Conservation (phyloP, 2,113 vertebrate genomes). For the Cyanoliseus patagonus region DNA sequence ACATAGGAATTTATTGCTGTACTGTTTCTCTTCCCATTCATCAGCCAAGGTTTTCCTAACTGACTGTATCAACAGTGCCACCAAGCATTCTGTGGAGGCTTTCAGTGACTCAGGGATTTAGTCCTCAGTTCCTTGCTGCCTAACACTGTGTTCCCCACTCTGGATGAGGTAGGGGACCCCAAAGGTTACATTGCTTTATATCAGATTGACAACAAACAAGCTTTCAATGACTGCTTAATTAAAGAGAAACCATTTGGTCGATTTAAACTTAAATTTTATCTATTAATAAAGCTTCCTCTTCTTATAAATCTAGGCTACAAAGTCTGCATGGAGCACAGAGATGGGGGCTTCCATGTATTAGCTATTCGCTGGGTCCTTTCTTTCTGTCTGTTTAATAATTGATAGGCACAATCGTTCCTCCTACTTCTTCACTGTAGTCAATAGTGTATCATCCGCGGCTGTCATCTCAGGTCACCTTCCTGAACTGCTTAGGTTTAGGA, state of each 20-base stretch:
- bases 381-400: constrained; percentile 57
- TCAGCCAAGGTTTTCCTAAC: constrained; percentile 20
- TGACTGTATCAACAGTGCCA: constrained; percentile 20
- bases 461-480: constrained; percentile 61
- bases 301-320: constrained; percentile 12
- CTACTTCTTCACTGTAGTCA: constrained; percentile 60
- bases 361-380: constrained; percentile 30
- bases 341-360: constrained; percentile 26
- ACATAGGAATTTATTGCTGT: constrained; percentile 20
- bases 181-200: not conserved
- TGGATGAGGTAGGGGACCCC: not conserved
- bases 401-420: constrained; percentile 48
- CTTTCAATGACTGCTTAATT: not conserved
- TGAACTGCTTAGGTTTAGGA: constrained; percentile 47
- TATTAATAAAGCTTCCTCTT: not conserved
- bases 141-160: not conserved
- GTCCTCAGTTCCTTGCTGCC: not conserved
- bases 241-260: not conserved
- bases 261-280: not conserved
- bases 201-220: not conserved
- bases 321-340: not conserved
- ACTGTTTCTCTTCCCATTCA: constrained; percentile 31
- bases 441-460: constrained; percentile 39
- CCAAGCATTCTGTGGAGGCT: constrained; percentile 7
- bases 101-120: constrained; percentile 23